Percentiles rank a stretch among this genome's conserved stretches.
Evolutionary conservation across 2,113 vertebrate genomes (phyloP).

Genomic region (Notarius lentiginosus): DNA sequence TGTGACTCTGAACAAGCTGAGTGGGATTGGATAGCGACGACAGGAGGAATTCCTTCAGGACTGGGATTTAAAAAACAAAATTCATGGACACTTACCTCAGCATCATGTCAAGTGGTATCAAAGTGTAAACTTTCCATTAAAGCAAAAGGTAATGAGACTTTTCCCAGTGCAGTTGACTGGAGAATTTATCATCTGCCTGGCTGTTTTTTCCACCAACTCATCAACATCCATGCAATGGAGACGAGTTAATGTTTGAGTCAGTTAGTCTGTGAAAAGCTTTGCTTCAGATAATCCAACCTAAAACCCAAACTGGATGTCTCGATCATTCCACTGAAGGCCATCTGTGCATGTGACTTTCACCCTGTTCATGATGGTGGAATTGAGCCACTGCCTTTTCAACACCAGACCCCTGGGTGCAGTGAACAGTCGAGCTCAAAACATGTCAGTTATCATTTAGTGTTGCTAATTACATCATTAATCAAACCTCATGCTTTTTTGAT

Average conservation of each 20-base stretch:
- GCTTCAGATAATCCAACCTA: neutral
- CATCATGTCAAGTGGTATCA: neutral
- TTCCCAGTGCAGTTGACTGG: neutral
- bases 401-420: neutral
- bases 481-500: neutral
- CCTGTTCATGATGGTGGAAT: neutral
- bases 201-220: neutral
- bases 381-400: neutral
- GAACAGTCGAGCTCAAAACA: neutral
- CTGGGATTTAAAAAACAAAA: no score
- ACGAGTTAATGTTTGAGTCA: neutral
- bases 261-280: neutral
- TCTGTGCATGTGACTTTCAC: neutral
- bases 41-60: neutral
- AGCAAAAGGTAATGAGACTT: neutral
- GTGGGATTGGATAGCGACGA: neutral
- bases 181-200: neutral
- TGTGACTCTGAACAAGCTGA: neutral
- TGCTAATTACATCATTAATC: neutral
- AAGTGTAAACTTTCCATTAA: neutral
- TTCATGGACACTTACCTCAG: neutral
- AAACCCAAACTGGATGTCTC: neutral
- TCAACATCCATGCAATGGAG: neutral
- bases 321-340: neutral
- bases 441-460: neutral